Base-by-base conservation (phyloP, 2,888 invertebrate species). In the Pseudoips prasinana region DNA sequence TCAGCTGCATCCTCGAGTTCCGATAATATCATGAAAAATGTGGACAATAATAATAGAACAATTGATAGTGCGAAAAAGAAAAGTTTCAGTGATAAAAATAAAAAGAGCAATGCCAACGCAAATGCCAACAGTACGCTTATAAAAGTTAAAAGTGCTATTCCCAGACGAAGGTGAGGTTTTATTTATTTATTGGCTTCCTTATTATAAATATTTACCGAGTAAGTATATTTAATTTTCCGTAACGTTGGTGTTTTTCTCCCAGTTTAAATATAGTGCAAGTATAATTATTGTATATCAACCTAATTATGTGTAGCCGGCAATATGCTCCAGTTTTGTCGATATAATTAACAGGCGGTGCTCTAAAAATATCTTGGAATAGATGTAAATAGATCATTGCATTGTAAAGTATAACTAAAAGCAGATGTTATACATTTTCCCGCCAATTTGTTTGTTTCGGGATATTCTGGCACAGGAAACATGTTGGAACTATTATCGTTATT, bases 61-160 rank as follows among this genome's bases (percentile, higher is more conserved):
- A 49, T 58, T 43, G 46, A 52, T 31, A 63, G 57, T 65, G 65
- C 58, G 55, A 73, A 68, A 47, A 73, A 61, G 39, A 71, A 73
- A 63, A 65, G 46, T 62, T 58, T 47, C 11, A 61, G 73, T 83
- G 76, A 68, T 61, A 73, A 72, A 67, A 81, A 64, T 56, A 76
- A 60, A 50, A 75, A 66, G 44, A 68, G 38, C 46, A 68, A 63
- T 37, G 46, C 50, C 26, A 58, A 33, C 44, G 46, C 50, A 8
- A 66, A 46, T 33, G 50, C 37, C 36, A 69, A 53, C 41, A 65
- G 59, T 58, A 79, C 78, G 39, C 51, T 74, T 46, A 87, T 89
- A 26, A 85, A 85, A 85, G 88, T 89, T 41, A 86, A 85, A 63
- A 89, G 88, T 78, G 85, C 64, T 58, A 81, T 89, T 56, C 89